These are phyloP conservation scores for Micropterix aruncella DNA, from an alignment of 2,888 invertebrate species.

Conservation along the genomic window DNA sequence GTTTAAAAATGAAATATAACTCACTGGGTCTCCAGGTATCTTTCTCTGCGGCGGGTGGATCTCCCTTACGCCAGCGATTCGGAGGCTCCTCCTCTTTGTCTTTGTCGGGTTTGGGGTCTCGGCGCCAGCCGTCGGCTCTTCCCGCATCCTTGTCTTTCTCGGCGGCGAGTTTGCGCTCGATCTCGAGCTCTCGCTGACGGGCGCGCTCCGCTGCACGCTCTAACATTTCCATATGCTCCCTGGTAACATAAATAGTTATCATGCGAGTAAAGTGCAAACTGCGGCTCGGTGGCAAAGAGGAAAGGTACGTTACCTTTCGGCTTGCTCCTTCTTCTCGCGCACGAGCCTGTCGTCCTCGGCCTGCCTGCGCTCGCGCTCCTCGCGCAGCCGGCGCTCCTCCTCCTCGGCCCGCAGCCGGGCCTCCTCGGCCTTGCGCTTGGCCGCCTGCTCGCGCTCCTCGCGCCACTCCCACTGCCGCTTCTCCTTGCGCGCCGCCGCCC, in stretches of 20 bases:
- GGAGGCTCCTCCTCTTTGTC: slow-evolving; percentile 12
- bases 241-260: slow-evolving; percentile 17
- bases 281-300: slow-evolving; percentile 24
- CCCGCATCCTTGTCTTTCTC: slow-evolving; percentile 20
- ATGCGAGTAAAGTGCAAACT: too few species aligned
- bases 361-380: slow-evolving; percentile 37
- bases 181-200: slow-evolving; percentile 57
- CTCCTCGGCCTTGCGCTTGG: slow-evolving; percentile 52
- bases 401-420: slow-evolving; percentile 48
- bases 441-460: slow-evolving; percentile 57
- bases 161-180: slow-evolving; percentile 46
- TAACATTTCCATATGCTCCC: slow-evolving; percentile 50
- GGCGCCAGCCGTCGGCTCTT: slow-evolving; percentile 17
- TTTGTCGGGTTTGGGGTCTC: slow-evolving; percentile 18
- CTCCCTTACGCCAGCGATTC: slow-evolving; percentile 23
- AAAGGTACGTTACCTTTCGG: too few species aligned
- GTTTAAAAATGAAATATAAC: slow-evolving; percentile 8
- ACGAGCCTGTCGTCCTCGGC: slow-evolving; percentile 46
- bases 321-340: slow-evolving; percentile 43
- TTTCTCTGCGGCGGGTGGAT: slow-evolving; percentile 11
- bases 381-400: slow-evolving; percentile 38
- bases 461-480: slow-evolving; percentile 29
- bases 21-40: slow-evolving; percentile 1
- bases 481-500: not conserved
- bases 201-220: slow-evolving; percentile 50